Evolutionary conservation across 2,797 vertebrate species (phyloP).

Genomic region (Antrozous pallidus): DNA sequence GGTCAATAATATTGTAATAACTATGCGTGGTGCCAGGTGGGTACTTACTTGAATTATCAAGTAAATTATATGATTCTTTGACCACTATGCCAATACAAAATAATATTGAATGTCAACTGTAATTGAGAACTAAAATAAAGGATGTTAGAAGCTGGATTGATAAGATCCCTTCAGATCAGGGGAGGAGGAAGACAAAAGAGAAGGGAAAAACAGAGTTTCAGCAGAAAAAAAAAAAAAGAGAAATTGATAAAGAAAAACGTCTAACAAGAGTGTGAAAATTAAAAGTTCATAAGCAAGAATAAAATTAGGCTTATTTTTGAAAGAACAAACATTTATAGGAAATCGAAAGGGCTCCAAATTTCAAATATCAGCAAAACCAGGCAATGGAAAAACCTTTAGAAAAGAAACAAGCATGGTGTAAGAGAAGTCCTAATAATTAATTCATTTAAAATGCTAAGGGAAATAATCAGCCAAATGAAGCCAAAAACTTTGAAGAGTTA

Average conservation of each 20-base stretch:
- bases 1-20: not conserved
- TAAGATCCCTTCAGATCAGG: not conserved
- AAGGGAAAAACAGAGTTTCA: not conserved
- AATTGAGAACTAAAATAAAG: not conserved
- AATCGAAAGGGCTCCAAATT: not conserved
- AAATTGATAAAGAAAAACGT: not conserved
- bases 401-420: not conserved
- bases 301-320: not conserved
- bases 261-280: not conserved
- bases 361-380: not conserved
- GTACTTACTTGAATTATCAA: not conserved
- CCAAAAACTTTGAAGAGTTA: not conserved
- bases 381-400: not conserved
- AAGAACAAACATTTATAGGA: slow-evolving; percentile 10
- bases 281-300: not conserved
- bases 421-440: not conserved
- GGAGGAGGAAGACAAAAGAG: not conserved
- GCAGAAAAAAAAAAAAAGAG: not conserved
- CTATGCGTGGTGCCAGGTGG: not conserved
- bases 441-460: not conserved
- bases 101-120: not conserved
- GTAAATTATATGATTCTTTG: not conserved
- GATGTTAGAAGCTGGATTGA: not conserved
- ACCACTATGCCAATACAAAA: not conserved
- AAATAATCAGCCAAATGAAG: not conserved